Base-by-base conservation (phyloP, 2,113 vertebrate genomes). In the Sprattus sprattus region DNA sequence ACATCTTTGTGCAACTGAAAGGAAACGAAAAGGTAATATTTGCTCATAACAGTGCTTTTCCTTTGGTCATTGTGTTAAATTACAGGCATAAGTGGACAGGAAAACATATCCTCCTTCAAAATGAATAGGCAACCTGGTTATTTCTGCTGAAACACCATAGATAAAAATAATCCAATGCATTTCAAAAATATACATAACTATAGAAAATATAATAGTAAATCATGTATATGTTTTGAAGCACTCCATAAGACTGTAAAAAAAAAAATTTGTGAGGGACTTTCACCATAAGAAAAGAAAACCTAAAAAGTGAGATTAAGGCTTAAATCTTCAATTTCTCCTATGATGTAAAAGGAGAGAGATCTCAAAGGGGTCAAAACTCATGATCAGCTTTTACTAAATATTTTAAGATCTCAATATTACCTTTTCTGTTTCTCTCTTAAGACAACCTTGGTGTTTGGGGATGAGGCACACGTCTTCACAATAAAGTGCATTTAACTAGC, bases 41-140 rank as follows among this genome's bases (percentile, higher is more conserved):
- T 15, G 71, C 71, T 78, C 71, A 39, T 28, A 44, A 78, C 71
- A 78, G 71, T 78, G 71, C 71, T 78, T 78, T 71, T 9, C 64
- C 25, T 71, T 71, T 71, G 64, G 64, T 10, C 64, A 71, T 25
- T 71, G 25, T 71, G 64, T 8, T 71, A 3, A 28, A 28, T 71
- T 78, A 78, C 13, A 39, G 28, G 32, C 71, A 78, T 32, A 39
- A 13, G 28, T 78, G 71, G 39, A 32, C 28, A 28, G 64, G 64
- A 32, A 32, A 71, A 32, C n/a, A 25, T 13, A 71, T 71, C 64
- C 64, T 71, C 64, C 64, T 71, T 71, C 64, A 71, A 71, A 71
- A 71, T 64, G 22, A 3, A 39, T 78, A 78, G 28, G 71, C 71
- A 28, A 78, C 11, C 71, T 39, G 28, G 71, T 28, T 39, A 39